Base-by-base conservation (phyloP, 2,888 invertebrate genomes). In the Muschampia plurimacula region DNA sequence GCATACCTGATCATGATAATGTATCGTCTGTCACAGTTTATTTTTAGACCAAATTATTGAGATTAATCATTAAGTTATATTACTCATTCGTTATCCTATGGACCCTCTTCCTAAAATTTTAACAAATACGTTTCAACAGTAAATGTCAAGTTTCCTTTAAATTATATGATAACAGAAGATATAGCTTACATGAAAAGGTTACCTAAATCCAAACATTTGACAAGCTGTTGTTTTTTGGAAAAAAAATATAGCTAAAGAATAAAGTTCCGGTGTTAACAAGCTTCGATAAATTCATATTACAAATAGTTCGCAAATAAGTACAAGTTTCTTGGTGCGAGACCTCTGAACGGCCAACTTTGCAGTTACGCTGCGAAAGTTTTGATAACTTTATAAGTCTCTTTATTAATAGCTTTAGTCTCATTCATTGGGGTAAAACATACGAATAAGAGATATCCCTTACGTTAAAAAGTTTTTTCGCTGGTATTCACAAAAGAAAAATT, bases 241-340 rank as follows among this genome's bases (percentile, higher is more conserved):
- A 44, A 44, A 12, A 46, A 12, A 10, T 9, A 46, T 2, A 52
- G 2, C 5, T 36, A n/a, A 36, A 36, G 22, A 57, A 57, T 57
- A 57, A 57, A 57, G 55, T 57, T 59, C 32, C 32, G 41, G 64
- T 83, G 86, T 86, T 84, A 87, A 83, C 83, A 80, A 69, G 80
- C 79, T 79, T 81, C 84, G 80, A 87, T 88, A 91, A 91, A 91
- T 90, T 92, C 84, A 88, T 88, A 89, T 92, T 87, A 90, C 87
- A 88, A 89, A 92, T 92, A 93, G 92, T 92, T 92, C 83, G 87
- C 83, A 85, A 90, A 86, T 84, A 87, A 22, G 22, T 22, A 22
- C 82, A 89, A 92, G 90, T 92, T 92, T 87, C 88, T 88, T 92
- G 88, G 89, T 85, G 91, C 92, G 86, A 87, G 89, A 89, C 92